These are phyloP conservation scores for Caenorhabditis sp. DNA, from an alignment of 2,888 invertebrate species.

Conservation along the genomic window DNA sequence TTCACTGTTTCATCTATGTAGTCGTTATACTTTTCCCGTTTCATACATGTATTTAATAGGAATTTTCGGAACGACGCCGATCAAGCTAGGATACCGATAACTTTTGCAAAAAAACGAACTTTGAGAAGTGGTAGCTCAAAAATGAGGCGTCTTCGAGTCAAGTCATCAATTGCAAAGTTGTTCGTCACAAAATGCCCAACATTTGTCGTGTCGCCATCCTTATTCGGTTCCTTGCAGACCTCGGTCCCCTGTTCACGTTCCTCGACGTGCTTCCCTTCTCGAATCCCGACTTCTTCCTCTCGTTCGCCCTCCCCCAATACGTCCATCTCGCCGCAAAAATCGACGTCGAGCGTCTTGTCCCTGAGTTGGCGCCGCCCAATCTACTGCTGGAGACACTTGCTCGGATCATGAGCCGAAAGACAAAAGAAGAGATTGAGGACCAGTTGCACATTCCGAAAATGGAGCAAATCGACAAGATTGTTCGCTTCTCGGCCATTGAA, in stretches of 20 bases:
- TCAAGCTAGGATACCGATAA: no score
- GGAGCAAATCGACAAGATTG: constrained; percentile 82
- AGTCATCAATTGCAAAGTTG: no score
- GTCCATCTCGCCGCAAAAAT: neutral
- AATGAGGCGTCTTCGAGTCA: no score
- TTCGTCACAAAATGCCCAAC: no score
- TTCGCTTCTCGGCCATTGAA: constrained; percentile 86
- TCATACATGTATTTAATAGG: no score
- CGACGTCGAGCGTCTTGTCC: neutral
- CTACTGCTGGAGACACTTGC: constrained; percentile 10
- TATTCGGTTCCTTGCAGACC: no score
- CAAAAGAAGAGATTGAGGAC: constrained; percentile 84
- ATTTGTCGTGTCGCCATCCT: no score
- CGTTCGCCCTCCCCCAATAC: constrained; percentile 8
- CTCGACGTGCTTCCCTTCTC: constrained; percentile 53
- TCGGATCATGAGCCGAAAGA: constrained; percentile 84
- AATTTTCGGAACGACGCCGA: neutral
- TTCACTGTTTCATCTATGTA: no score
- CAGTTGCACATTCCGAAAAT: no score
- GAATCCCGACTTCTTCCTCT: constrained; percentile 14
- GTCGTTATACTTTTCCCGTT: no score
- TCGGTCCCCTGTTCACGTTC: constrained; percentile 50
- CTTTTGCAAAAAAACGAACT: no score
- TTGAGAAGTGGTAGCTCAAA: no score
- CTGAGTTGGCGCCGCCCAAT: neutral